Percentiles rank a stretch among this genome's conserved stretches.
Conservation (phyloP, 2,888 invertebrate species). For the Mythimna pallens region DNA sequence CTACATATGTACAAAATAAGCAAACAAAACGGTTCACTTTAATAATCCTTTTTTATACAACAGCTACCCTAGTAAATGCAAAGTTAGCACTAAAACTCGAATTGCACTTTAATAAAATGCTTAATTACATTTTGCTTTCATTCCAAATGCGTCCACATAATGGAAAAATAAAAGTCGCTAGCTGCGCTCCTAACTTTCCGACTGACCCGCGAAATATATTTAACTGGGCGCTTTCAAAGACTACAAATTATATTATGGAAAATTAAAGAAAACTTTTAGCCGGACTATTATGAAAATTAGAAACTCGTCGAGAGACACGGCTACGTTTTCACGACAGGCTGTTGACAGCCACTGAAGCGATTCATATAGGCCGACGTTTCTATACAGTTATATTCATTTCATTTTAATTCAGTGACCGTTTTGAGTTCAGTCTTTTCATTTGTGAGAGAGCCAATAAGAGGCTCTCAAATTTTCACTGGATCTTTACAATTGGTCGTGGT, state of each 20-base stretch:
- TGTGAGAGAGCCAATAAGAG: too few species aligned
- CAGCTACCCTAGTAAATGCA: background rate
- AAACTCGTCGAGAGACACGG: constrained; percentile 60
- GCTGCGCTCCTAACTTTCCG: constrained; percentile 36
- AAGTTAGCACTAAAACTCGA: constrained; percentile 9
- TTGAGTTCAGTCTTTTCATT: constrained; percentile 13
- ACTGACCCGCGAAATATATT: constrained; percentile 64
- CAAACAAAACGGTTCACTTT: background rate
- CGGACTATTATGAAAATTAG: constrained; percentile 71
- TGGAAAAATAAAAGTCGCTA: constrained; percentile 33
- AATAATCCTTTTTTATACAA: background rate
- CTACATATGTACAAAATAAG: background rate
- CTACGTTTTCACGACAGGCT: constrained; percentile 52
- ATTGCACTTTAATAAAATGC: constrained; percentile 18
- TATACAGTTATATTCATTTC: constrained; percentile 10
- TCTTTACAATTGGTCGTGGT: background rate
- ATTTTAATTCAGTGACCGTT: constrained; percentile 4
- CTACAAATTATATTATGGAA: constrained; percentile 70
- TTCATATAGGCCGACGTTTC: constrained; percentile 12
- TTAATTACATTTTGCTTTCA: constrained; percentile 43
- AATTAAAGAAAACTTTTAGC: constrained; percentile 72
- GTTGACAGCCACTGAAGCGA: constrained; percentile 41
- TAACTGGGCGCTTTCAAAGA: constrained; percentile 66
- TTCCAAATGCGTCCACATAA: constrained; percentile 19
- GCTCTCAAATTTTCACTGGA: background rate